phyloP scores from a whole-genome alignment of 2,888 invertebrate species.

The Tribolium freemani region DNA sequence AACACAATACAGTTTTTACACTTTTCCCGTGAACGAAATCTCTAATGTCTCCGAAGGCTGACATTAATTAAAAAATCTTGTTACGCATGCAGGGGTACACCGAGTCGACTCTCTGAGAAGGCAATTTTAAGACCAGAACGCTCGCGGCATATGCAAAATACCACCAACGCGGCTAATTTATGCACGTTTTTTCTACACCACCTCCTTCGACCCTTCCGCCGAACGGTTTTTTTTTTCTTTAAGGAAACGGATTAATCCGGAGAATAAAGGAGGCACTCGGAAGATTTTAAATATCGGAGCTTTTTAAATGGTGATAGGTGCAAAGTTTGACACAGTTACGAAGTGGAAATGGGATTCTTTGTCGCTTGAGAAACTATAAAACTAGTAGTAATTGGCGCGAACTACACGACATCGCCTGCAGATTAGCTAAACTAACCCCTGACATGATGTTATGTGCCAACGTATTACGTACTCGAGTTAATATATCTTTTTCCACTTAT shows the following conservation, averaged over 20 bases:
- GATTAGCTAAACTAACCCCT: too few species aligned
- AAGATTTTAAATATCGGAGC: not conserved
- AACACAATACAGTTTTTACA: constrained; percentile 68
- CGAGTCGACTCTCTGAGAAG: constrained; percentile 50
- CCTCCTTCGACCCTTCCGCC: constrained; percentile 14
- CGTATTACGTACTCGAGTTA: too few species aligned
- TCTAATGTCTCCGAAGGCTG: constrained; percentile 66
- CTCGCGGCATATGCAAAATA: constrained; percentile 62
- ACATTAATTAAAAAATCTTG: constrained; percentile 68
- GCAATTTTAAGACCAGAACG: constrained; percentile 60
- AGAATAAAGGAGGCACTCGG: not conserved
- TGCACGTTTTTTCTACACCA: constrained; percentile 49
- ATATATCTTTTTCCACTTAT: too few species aligned
- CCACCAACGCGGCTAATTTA: constrained; percentile 56
- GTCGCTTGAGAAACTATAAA: not conserved
- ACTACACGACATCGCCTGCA: not conserved
- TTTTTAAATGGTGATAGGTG: not conserved
- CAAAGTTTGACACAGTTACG: not conserved
- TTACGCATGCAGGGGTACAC: constrained; percentile 64
- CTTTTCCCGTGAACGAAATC: constrained; percentile 62
- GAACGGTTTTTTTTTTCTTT: constrained; percentile 2
- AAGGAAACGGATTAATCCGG: constrained; percentile 6
- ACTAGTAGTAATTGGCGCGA: not conserved
- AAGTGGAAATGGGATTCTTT: not conserved
- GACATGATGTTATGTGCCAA: too few species aligned